Evolutionary conservation across 2,797 vertebrate species (phyloP), one percentile per base, ranked within the genome.

Genomic region (Micromesistius poutassou): DNA sequence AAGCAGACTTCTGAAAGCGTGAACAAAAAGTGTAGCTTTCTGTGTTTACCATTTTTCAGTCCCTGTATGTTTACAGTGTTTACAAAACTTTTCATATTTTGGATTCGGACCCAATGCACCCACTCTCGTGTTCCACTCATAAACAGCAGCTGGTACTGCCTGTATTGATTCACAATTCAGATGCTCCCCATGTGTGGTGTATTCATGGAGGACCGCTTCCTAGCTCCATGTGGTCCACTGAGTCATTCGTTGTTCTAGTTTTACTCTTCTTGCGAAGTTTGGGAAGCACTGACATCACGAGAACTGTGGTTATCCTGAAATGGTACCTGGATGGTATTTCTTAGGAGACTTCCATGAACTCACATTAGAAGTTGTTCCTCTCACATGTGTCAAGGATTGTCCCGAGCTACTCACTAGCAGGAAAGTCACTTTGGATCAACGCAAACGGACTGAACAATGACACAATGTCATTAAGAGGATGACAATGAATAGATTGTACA

Each of bases 61-160:
- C 36, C 9, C 36, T 38, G 9, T 38, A 38, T 38, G 62, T 28
- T 68, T 68, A 28, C 62, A 28, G 25, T 28, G 10, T 68, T 62
- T 68, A 68, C 62, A 68, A 68, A 68, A 68, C n/a, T 25, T 68
- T 62, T 13, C 9, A 28, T 68, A 68, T 68, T 68, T 68, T 68
- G 62, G 62, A 68, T 28, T 28, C 25, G 12, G 62, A 68, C 62
- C 62, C n/a, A 68, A 28, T 28, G 62, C 62, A 13, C 62, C 62
- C 62, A 68, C 62, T 68, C n/a, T 28, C 13, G 62, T 10, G 62
- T 13, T 68, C 25, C 62, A 28, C 62, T 68, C 62, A 28, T 68
- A 68, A 25, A 68, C 62, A 68, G 62, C 62, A 68, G n/a, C 62
- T 68, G 62, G n/a, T 68, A 68, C 62, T 68, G 62, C 62, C 62